These are phyloP conservation scores for Callitettix versicolor DNA, from an alignment of 1,140 invertebrate genomes.

Conservation along the genomic window DNA sequence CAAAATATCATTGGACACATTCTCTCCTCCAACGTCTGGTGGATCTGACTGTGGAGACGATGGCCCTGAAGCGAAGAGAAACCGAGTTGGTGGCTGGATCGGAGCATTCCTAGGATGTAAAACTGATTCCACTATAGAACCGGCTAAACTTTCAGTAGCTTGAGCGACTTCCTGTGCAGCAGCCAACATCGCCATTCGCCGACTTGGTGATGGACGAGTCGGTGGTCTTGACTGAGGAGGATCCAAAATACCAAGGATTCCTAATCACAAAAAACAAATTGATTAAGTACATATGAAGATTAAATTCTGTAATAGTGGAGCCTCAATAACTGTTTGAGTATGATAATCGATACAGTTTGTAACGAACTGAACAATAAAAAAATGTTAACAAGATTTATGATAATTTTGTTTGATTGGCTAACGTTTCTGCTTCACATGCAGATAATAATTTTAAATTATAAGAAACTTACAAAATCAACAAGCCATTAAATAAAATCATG, in stretches of 20 bases:
- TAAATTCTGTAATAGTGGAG: no score
- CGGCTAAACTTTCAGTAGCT: constrained; percentile 34
- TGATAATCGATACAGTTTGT: no score
- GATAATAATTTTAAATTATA: no score
- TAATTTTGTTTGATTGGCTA: no score
- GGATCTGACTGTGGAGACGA: constrained; percentile 4
- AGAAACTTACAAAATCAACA: no score
- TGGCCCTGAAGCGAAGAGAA: background rate
- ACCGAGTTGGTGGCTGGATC: background rate
- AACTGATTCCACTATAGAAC: constrained; percentile 37
- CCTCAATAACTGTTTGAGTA: no score
- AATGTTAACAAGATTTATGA: no score
- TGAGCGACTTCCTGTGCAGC: constrained; percentile 13
- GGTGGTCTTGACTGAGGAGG: background rate
- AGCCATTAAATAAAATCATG: no score
- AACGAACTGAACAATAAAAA: no score
- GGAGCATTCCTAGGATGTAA: constrained; percentile 24
- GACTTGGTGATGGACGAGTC: background rate
- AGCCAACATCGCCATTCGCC: constrained; percentile 1
- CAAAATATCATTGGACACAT: background rate
- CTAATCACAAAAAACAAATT: background rate
- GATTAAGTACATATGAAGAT: no score
- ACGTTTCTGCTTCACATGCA: no score
- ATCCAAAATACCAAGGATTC: constrained; percentile 5
- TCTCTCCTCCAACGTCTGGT: background rate